Evolutionary conservation across 2,888 invertebrate genomes (phyloP).

Genomic region (Antheraea yamamai): DNA sequence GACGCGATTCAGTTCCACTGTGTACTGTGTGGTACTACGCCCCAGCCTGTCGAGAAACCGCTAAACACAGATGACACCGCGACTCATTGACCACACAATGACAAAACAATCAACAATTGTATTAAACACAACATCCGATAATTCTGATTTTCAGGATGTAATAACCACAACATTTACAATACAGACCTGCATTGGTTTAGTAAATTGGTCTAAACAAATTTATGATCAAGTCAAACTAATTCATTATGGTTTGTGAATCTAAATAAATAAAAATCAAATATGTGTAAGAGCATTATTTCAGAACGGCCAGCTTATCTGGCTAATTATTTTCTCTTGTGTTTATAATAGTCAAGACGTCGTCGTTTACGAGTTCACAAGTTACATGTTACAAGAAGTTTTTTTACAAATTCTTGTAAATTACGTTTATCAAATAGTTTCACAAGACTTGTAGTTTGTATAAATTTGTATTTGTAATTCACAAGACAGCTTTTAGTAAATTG

Average conservation of each 20-base stretch:
- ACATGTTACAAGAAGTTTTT: no score
- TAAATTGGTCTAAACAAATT: not conserved
- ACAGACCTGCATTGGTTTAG: slow-evolving; percentile 10
- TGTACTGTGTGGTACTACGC: slow-evolving; percentile 61
- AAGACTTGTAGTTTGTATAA: no score
- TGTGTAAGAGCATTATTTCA: no score
- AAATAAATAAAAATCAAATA: no score
- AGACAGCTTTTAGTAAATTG: no score
- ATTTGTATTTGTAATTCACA: no score
- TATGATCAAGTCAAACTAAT: not conserved
- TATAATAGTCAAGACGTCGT: no score
- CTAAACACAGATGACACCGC: slow-evolving; percentile 20
- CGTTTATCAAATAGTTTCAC: no score
- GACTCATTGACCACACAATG: slow-evolving; percentile 28
- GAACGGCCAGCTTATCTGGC: no score
- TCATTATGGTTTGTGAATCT: not conserved
- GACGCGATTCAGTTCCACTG: slow-evolving; percentile 47
- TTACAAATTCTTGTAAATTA: no score
- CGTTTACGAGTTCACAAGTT: no score
- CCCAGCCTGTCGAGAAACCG: slow-evolving; percentile 42
- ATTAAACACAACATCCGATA: slow-evolving; percentile 44
- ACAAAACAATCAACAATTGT: slow-evolving; percentile 54
- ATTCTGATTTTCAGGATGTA: slow-evolving; percentile 23
- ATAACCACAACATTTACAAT: slow-evolving; percentile 27
- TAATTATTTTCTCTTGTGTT: no score